A percentile compares a stretch with the other conserved stretches of the same genome.
phyloP scores from a whole-genome alignment of 2,888 invertebrate genomes.

The Calameuta filiformis region DNA sequence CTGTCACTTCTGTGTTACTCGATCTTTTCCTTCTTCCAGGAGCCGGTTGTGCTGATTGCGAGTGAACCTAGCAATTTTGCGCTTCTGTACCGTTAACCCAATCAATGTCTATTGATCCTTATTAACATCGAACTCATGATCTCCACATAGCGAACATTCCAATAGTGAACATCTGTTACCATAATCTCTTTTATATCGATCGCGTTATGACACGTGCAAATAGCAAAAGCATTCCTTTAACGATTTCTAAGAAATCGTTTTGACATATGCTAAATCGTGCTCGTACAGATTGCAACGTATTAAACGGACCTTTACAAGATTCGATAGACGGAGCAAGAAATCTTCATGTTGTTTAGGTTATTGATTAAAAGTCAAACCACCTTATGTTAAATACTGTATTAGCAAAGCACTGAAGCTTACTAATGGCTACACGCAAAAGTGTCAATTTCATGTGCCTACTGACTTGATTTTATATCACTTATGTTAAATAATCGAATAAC shows the following conservation, averaged over 20 bases:
- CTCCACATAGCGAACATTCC: conserved; percentile 54
- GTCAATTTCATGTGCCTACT: not conserved
- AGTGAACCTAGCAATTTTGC: conserved; percentile 46
- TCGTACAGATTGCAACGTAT: no score
- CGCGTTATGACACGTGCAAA: conserved; percentile 34
- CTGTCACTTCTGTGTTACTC: not conserved
- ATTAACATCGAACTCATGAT: conserved; percentile 51
- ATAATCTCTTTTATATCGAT: conserved; percentile 50
- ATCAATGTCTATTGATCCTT: conserved; percentile 57
- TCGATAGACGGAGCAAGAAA: no score
- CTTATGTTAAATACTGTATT: not conserved
- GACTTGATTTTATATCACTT: not conserved
- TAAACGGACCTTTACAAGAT: no score
- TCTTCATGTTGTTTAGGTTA: no score
- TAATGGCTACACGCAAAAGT: not conserved
- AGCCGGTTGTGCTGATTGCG: not conserved
- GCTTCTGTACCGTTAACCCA: conserved; percentile 54
- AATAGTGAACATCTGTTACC: conserved; percentile 53
- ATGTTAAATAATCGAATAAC: not conserved
- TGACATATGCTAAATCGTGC: no score
- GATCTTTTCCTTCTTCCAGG: not conserved
- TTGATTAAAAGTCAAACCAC: no score
- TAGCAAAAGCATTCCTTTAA: not conserved
- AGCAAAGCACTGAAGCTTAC: not conserved
- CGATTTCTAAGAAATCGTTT: not conserved